Evolutionary conservation across 2,888 invertebrate genomes (phyloP).

Genomic region (Hemaris fuciformis): DNA sequence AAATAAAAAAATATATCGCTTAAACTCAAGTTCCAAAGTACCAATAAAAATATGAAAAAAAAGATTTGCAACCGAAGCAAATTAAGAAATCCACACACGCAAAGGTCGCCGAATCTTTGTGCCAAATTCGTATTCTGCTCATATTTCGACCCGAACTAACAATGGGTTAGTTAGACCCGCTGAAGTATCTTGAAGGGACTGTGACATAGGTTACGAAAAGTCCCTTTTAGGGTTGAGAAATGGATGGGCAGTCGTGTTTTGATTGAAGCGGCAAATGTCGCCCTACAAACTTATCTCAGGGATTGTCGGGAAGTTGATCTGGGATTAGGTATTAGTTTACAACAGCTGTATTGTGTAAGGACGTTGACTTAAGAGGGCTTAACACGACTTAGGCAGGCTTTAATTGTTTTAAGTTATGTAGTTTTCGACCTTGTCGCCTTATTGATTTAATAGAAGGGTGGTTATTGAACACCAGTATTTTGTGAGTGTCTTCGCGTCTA

Average conservation of each 20-base stretch:
- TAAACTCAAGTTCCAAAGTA: too few species aligned
- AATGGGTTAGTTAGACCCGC: slow-evolving; percentile 47
- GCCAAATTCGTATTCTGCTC: slow-evolving; percentile 39
- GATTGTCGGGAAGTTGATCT: neutral
- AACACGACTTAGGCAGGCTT: neutral
- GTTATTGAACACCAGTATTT: too few species aligned
- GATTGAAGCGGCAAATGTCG: slow-evolving; percentile 13
- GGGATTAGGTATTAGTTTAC: neutral
- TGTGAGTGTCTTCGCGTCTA: too few species aligned
- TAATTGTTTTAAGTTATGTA: neutral
- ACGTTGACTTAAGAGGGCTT: neutral
- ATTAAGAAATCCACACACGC: slow-evolving; percentile 37
- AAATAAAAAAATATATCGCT: too few species aligned
- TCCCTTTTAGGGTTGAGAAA: slow-evolving; percentile 16
- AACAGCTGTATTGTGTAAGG: neutral
- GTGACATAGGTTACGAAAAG: slow-evolving; percentile 26
- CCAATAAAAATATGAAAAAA: neutral
- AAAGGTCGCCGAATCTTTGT: slow-evolving; percentile 27
- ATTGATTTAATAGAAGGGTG: too few species aligned
- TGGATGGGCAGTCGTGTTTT: slow-evolving; percentile 12
- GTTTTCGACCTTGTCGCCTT: too few species aligned
- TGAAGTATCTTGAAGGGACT: slow-evolving; percentile 36
- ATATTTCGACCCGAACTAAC: slow-evolving; percentile 37
- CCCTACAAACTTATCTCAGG: neutral
- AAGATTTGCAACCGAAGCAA: slow-evolving; percentile 20